Evolutionary conservation across 2,888 invertebrate genomes (phyloP), one percentile per base, ranked within the genome.

Genomic region (Slavum lentiscoides): DNA sequence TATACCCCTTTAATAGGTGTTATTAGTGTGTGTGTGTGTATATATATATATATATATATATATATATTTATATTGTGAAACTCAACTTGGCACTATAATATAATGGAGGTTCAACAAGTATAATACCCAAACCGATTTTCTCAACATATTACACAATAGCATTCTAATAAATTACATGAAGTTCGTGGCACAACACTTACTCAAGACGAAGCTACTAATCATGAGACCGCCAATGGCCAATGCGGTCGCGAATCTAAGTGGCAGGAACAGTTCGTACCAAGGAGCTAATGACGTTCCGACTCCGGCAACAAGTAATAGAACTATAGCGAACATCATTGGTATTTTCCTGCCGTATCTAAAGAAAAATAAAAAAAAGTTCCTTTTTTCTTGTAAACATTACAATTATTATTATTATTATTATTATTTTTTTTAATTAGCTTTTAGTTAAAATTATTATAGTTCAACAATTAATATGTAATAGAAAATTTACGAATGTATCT

Each of bases 211-310:
- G 84, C 90, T 89, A 67, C 92, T 93, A 74, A 93, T 91, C 92
- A 95, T 95, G 0, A 93, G 92, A 59, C 94, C 94, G 68, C 93
- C 94, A 1, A 93, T 93, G 15, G 93, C 93, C 39, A 92, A 88
- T 0, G 93, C 94, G 19, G 91, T 89, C 30, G 93, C 85, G 85
- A 94, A 92, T 66, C 94, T 88, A 70, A 92, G 88, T 0, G 91
- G 82, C 13, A 93, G 89, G 85, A 94, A 92, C 85, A 90, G 86
- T 88, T 89, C 89, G 83, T 90, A 91, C 88, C 91, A 91, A 4
- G 93, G 91, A 0, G 92, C 91, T 83, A 92, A 88, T 0, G 93
- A 92, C 30, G 93, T 92, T 0, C 89, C 88, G 15, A 92, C 89
- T 19, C 94, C 94, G 30, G 91, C 89, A 82, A 91, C 85, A 6